Percentiles rank a stretch among this genome's conserved stretches.
phyloP scores from a whole-genome alignment of 2,113 vertebrate species.

The Carollia perspicillata region DNA sequence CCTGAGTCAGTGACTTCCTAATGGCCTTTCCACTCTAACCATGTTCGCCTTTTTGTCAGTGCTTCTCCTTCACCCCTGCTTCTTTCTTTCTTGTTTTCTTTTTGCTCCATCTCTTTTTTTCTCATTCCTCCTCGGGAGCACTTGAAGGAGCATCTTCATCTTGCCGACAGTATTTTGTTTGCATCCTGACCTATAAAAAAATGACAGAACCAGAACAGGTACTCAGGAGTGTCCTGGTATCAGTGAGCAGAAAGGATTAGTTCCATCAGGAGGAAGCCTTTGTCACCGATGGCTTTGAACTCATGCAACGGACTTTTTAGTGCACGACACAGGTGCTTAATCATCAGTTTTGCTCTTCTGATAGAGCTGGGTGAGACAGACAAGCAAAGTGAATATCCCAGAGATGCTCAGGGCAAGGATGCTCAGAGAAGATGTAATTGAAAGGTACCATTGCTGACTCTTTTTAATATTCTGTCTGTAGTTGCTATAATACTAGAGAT shows the following conservation, averaged over 20 bases:
- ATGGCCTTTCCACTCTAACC: background rate
- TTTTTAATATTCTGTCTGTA: background rate
- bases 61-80: background rate
- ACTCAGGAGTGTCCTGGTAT: background rate
- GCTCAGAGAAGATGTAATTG: background rate
- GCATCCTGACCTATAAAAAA: background rate
- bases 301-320: background rate
- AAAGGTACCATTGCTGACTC: background rate
- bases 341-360: background rate
- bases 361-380: background rate
- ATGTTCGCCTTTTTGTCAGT: background rate
- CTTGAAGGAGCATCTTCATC: background rate
- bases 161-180: background rate
- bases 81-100: background rate
- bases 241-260: background rate
- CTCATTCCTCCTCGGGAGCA: background rate
- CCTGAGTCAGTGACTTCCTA: too few species aligned
- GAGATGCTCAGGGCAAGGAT: background rate
- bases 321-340: background rate
- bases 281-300: background rate
- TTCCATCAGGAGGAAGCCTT: background rate
- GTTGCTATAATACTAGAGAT: background rate
- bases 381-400: background rate
- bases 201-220: background rate
- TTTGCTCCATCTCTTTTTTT: background rate